Evolutionary conservation across 1,140 invertebrate species (phyloP).

Genomic region (Papilio helenus): DNA sequence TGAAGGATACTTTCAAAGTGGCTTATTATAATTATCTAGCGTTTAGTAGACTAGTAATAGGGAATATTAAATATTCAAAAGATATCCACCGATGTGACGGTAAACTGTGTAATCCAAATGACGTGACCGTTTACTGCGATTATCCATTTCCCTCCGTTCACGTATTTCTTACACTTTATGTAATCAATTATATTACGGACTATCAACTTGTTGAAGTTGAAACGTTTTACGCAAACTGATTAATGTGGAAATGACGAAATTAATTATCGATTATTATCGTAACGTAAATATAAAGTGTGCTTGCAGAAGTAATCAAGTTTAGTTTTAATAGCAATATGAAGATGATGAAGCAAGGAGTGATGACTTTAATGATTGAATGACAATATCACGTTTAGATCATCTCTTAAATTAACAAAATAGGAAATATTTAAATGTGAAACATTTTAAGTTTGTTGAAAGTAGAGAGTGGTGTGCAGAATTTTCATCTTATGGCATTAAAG

Average conservation of each 20-base stretch:
- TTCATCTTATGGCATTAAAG: not conserved
- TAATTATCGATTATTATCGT: not conserved
- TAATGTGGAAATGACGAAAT: constrained; percentile 1
- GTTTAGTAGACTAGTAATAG: not conserved
- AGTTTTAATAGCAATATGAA: not conserved
- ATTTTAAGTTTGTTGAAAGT: not conserved
- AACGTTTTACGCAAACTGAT: not conserved
- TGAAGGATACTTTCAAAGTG: not conserved
- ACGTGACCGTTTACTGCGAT: not conserved
- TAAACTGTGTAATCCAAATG: not conserved
- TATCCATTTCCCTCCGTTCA: not conserved
- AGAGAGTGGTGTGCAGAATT: not conserved
- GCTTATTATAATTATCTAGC: not conserved
- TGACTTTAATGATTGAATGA: not conserved
- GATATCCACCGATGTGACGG: not conserved
- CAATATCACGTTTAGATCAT: not conserved
- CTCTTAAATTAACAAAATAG: not conserved
- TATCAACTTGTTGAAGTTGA: not conserved
- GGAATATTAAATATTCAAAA: not conserved
- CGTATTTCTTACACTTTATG: not conserved
- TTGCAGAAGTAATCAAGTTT: constrained; percentile 6
- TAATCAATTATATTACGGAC: not conserved
- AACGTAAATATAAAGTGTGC: not conserved
- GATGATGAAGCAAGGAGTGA: not conserved
- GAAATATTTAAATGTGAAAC: not conserved